Percentiles rank a stretch among this genome's conserved stretches.
These are phyloP conservation scores for Lota lota DNA, from an alignment of 2,113 vertebrate species.

Conservation along the genomic window DNA sequence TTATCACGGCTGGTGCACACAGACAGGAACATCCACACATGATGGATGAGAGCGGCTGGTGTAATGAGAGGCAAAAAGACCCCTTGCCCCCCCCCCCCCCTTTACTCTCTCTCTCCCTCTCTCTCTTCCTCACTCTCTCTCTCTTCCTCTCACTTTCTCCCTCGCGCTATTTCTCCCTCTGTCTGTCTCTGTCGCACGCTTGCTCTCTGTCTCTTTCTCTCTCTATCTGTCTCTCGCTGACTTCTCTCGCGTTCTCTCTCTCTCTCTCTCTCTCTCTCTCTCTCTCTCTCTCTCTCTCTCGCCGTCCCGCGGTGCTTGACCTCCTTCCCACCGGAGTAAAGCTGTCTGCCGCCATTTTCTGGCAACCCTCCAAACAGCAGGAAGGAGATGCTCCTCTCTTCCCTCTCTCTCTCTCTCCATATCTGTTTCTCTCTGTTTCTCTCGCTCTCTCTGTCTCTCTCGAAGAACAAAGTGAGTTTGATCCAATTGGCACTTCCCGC, in stretches of 20 bases:
- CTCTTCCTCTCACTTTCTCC: background rate
- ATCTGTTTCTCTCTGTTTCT: conserved; percentile 9
- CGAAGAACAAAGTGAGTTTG: conserved; percentile 3
- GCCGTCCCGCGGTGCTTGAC: conserved; percentile 44
- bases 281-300: conserved; percentile 4
- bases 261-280: conserved; percentile 20
- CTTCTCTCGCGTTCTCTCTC: background rate
- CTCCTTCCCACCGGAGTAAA: conserved; percentile 35
- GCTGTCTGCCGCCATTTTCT: conserved; percentile 30
- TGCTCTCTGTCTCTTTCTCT: conserved; percentile 43
- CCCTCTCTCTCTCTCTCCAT: background rate
- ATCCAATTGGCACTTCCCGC: conserved; percentile 2
- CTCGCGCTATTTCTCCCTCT: conserved; percentile 7
- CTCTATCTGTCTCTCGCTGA: background rate
- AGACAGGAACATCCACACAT: conserved; percentile 49
- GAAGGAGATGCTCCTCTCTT: background rate
- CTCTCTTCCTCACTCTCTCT: conserved; percentile 13
- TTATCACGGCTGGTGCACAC: conserved; percentile 66
- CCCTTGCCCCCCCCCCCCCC: background rate
- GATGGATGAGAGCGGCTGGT: conserved; percentile 52
- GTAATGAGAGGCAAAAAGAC: conserved; percentile 33
- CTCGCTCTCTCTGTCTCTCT: conserved; percentile 7
- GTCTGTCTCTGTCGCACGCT: conserved; percentile 23
- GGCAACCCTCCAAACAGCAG: conserved; percentile 33
- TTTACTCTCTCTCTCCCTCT: background rate